Conservation (phyloP, 2,797 vertebrate genomes). For the Xenops minutus region DNA sequence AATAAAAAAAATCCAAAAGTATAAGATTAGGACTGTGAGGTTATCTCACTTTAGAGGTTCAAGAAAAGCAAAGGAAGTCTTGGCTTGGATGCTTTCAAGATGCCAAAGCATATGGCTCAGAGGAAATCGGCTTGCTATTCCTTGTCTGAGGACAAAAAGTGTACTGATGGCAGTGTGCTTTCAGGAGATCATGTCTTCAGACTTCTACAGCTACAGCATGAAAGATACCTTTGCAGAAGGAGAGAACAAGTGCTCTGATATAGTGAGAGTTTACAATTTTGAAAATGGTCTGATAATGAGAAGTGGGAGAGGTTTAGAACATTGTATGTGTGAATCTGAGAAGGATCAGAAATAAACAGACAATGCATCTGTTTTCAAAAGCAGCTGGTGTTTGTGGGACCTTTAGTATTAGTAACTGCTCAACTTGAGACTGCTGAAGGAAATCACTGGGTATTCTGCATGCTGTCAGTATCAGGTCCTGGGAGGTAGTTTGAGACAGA, state of each 20-base stretch:
- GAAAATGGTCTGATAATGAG: background rate
- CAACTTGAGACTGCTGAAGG: background rate
- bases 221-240: background rate
- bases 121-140: constrained; percentile 23
- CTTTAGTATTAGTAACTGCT: background rate
- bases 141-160: constrained; percentile 26
- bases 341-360: background rate
- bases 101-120: constrained; percentile 6
- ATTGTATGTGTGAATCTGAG: background rate
- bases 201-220: background rate
- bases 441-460: background rate
- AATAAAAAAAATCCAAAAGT: background rate
- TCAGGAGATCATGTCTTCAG: background rate
- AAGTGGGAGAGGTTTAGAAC: background rate
- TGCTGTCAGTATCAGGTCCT: background rate
- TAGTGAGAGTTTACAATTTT: background rate
- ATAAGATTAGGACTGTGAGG: background rate
- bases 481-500: background rate
- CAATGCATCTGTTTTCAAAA: background rate
- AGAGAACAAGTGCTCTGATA: background rate
- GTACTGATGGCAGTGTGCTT: background rate
- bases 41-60: background rate
- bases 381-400: background rate
- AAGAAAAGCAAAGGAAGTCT: constrained; percentile 1
- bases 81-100: constrained; percentile 33